Evolutionary conservation across 2,888 invertebrate species (phyloP).

Genomic region (Cepaea hortensis): DNA sequence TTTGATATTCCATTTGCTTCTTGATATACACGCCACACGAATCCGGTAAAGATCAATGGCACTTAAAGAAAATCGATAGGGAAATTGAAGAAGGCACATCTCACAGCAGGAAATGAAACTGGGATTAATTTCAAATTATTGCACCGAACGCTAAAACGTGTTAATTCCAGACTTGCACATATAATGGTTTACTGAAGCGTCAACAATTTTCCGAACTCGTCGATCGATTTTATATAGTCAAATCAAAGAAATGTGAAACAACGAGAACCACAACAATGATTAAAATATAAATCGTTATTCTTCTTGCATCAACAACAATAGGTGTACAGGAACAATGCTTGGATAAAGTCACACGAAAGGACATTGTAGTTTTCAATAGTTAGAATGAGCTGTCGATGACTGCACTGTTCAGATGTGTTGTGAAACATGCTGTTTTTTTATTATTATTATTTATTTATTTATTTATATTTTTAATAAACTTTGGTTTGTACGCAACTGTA

Average conservation of each 20-base stretch:
- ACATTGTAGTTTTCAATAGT: not conserved
- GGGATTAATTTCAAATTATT: not conserved
- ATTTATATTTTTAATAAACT: too few species aligned
- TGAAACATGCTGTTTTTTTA: too few species aligned
- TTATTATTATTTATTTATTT: too few species aligned
- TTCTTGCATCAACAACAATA: too few species aligned
- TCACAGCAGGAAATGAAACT: constrained; percentile 7
- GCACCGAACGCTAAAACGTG: not conserved
- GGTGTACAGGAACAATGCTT: too few species aligned
- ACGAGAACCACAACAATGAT: not conserved
- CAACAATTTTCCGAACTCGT: not conserved
- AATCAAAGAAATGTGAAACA: constrained; percentile 16
- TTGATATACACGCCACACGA: too few species aligned
- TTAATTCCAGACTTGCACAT: not conserved
- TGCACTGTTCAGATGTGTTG: too few species aligned
- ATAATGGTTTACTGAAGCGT: not conserved
- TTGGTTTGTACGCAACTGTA: too few species aligned
- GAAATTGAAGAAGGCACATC: too few species aligned
- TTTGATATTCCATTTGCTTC: too few species aligned
- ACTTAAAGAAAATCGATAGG: too few species aligned
- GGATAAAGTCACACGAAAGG: not conserved
- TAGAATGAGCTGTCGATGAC: not conserved
- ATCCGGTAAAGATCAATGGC: too few species aligned
- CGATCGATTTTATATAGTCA: not conserved
- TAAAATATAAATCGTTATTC: not conserved